Evolutionary conservation across 2,113 vertebrate genomes (phyloP).

Genomic region (Struthidea cinerea): DNA sequence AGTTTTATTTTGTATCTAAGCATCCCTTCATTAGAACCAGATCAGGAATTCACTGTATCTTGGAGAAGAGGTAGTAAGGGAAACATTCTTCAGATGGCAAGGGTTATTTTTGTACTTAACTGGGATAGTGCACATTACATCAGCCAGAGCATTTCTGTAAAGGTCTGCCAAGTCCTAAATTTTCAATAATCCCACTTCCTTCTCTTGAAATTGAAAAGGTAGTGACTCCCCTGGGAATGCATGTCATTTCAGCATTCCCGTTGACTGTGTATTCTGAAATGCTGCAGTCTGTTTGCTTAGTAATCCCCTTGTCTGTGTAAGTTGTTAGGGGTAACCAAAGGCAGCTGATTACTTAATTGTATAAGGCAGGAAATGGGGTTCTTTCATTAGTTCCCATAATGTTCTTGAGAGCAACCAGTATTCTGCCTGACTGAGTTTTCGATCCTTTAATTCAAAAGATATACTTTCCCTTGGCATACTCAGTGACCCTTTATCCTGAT

Average conservation of each 20-base stretch:
- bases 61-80: neutral
- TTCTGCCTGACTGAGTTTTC: slow-evolving; percentile 65
- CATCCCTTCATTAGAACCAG: neutral
- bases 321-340: slow-evolving; percentile 81
- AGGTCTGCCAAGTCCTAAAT: slow-evolving; percentile 35
- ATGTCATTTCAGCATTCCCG: slow-evolving; percentile 56
- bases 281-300: slow-evolving; percentile 70
- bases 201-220: slow-evolving; percentile 64
- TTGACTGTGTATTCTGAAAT: slow-evolving; percentile 64
- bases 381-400: slow-evolving; percentile 75
- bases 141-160: slow-evolving; percentile 20
- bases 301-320: slow-evolving; percentile 72
- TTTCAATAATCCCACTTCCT: slow-evolving; percentile 68
- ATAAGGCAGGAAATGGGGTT: slow-evolving; percentile 72
- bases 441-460: slow-evolving; percentile 66
- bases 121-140: neutral
- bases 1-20: neutral
- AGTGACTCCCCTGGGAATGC: slow-evolving; percentile 61
- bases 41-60: slow-evolving; percentile 14
- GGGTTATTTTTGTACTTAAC: neutral
- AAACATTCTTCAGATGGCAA: neutral
- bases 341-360: slow-evolving; percentile 79
- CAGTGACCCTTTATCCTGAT: slow-evolving; percentile 9
- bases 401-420: slow-evolving; percentile 64
- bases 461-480: slow-evolving; percentile 20